phyloP scores from a whole-genome alignment of 2,888 invertebrate genomes.

The Synergus japonicus region DNA sequence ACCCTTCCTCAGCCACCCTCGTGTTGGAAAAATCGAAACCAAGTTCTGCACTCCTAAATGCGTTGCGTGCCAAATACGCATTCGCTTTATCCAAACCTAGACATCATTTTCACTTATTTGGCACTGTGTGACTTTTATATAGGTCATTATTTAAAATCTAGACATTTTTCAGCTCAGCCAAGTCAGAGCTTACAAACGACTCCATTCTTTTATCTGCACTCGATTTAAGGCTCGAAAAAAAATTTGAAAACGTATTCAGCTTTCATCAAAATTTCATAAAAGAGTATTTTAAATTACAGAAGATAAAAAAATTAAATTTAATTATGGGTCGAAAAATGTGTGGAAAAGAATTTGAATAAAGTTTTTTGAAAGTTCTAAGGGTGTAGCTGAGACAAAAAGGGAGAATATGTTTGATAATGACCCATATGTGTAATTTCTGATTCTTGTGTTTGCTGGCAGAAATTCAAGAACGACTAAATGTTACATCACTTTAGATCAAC shows the following conservation, averaged over 20 bases:
- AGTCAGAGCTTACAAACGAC: too few relatives aligned
- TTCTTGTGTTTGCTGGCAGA: conserved; percentile 53
- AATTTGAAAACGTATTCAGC: too few relatives aligned
- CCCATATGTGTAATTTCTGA: not conserved
- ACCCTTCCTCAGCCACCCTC: not conserved
- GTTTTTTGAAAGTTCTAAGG: too few relatives aligned
- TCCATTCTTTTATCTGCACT: too few relatives aligned
- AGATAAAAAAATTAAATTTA: too few relatives aligned
- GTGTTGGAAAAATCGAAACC: conserved; percentile 1
- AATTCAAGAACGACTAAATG: conserved; percentile 57
- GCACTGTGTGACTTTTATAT: too few relatives aligned
- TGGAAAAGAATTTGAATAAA: too few relatives aligned
- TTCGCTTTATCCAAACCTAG: not conserved
- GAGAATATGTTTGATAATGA: not conserved
- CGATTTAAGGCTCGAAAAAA: too few relatives aligned
- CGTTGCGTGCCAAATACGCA: not conserved
- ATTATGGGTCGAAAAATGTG: too few relatives aligned
- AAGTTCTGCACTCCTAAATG: not conserved
- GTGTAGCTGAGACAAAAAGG: not conserved
- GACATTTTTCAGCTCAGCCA: not conserved
- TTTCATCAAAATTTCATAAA: too few relatives aligned
- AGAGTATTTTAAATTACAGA: too few relatives aligned
- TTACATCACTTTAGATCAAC: conserved; percentile 59
- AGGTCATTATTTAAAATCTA: too few relatives aligned
- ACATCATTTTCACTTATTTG: not conserved